Base-by-base conservation (phyloP, 2,888 invertebrate genomes). In the Strigamia maritima region DNA sequence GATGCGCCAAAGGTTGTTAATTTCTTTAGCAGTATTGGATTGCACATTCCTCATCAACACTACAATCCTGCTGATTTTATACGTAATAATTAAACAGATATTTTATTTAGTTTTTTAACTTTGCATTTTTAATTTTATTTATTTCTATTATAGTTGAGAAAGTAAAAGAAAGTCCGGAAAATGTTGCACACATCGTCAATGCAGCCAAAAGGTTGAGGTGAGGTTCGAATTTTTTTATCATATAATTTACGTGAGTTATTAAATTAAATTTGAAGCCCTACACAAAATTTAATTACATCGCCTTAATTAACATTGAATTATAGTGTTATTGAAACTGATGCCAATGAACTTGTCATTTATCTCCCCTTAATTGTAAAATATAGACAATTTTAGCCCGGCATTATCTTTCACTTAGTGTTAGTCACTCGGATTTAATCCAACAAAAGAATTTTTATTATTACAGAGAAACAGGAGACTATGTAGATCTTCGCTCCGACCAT, bases 1-100 rank as follows among this genome's bases (percentile, higher is more conserved):
- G 90, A 91, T 82, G 90, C 91, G 28, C 88, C 89, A 81, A 90
- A 90, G 84, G 91, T 93, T 79, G 90, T 92, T 65, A 89, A 90
- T 82, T 92, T 92, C 85, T 93, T 93, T 85, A 89, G 90, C 82
- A 88, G 88, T 80, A 89, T 93, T 80, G 92, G 92, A 79, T 88
- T 93, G 80, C 89, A 89, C 81, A 90, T 93, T 82, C 89, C 91
- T 85, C 91, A 77, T 28, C 78, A 91, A 4, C 91, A 93, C 84
- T 93, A 93, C 85, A 94, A 94, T 87, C 93, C 93, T 76, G 93
- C 93, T n/a, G 93, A 94, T 85, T 93, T 92, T 85, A 91, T 92
- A 84, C 86, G 92, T 92, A 87, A 90, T 91, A 83, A 38, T 40
- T 77, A 24, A 2, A 22, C 14, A n/a, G n/a, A n/a, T n/a, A n/a